phyloP scores from a whole-genome alignment of 1,140 invertebrate genomes.

The Himalopsyche phryganea region DNA sequence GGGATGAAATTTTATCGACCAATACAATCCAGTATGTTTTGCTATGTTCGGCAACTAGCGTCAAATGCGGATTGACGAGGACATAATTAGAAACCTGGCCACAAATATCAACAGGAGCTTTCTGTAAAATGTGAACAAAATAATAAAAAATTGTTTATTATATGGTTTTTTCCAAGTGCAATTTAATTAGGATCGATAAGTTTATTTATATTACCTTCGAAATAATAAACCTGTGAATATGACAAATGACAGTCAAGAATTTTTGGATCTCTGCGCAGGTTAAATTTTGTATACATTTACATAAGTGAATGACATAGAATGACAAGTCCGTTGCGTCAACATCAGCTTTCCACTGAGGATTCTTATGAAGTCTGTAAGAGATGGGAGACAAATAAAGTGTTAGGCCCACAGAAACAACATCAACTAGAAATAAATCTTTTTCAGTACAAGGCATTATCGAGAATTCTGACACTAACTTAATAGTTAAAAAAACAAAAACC shows the following conservation, averaged over 20 bases:
- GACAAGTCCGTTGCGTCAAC: conserved; percentile 6
- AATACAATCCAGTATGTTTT: conserved; percentile 24
- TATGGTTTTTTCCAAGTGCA: background rate
- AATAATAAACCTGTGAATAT: conserved; percentile 14
- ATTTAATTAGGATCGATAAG: background rate
- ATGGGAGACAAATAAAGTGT: background rate
- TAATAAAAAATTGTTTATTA: background rate
- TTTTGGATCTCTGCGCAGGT: conserved; percentile 12
- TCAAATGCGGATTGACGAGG: conserved; percentile 1
- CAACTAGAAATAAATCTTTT: background rate
- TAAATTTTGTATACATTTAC: conserved; percentile 10
- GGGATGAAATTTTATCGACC: conserved; percentile 8
- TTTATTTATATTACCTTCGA: conserved; percentile 9
- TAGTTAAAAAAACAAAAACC: background rate
- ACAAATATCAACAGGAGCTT: conserved; percentile 2
- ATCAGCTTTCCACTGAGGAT: conserved; percentile 6
- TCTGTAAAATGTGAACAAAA: conserved; percentile 13
- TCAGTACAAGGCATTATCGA: background rate
- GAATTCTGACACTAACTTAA: background rate
- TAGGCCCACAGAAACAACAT: background rate
- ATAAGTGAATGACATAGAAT: background rate
- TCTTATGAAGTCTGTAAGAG: conserved; percentile 7
- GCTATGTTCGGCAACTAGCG: conserved; percentile 3
- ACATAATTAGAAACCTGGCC: conserved; percentile 10
- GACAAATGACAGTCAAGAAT: conserved; percentile 16